These are phyloP conservation scores for Graphium colonna DNA, from an alignment of 2,888 invertebrate species.

Conservation along the genomic window DNA sequence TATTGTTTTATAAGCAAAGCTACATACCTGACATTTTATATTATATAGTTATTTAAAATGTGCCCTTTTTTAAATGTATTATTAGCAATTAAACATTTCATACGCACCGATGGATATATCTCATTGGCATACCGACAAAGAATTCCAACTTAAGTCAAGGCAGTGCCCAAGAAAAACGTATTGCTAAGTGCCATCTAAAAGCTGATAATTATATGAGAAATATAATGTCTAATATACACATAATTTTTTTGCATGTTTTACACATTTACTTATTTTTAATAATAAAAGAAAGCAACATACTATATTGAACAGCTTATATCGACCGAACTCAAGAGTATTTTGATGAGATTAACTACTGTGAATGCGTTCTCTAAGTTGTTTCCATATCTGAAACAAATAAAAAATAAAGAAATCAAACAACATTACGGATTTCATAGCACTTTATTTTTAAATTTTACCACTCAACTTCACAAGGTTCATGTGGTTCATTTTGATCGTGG, in stretches of 20 bases:
- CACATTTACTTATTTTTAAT: no score
- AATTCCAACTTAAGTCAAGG: constrained; percentile 60
- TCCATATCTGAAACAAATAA: constrained; percentile 46
- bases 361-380: constrained; percentile 59
- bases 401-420: background rate
- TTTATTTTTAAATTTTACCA: no score
- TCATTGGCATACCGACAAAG: constrained; percentile 68
- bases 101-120: constrained; percentile 55
- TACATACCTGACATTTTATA: no score
- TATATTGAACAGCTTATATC: constrained; percentile 62
- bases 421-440: no score
- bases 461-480: no score
- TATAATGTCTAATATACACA: background rate
- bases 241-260: no score
- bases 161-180: constrained; percentile 60
- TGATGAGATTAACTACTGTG: constrained; percentile 56
- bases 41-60: no score
- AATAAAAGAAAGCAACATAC: constrained; percentile 44
- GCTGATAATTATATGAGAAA: constrained; percentile 36
- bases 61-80: no score
- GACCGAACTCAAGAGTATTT: constrained; percentile 59
- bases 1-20: no score
- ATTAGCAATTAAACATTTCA: constrained; percentile 11
- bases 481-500: no score
- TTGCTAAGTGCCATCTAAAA: constrained; percentile 62